A percentile compares a stretch with the other conserved stretches of the same genome.
Conservation (phyloP, 2,113 vertebrate genomes). For the Neomonachus schauinslandi region DNA sequence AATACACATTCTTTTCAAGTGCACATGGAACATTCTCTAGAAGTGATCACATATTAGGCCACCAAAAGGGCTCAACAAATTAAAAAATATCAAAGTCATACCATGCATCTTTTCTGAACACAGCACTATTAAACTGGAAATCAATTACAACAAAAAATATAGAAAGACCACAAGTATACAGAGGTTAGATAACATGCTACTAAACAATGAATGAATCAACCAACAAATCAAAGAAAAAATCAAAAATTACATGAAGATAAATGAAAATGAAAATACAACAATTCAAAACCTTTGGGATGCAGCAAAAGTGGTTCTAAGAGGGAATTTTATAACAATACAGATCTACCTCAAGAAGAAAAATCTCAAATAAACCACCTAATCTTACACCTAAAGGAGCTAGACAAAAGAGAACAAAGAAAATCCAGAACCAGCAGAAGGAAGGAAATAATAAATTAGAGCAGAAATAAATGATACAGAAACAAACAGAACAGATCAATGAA, state of each 20-base stretch:
- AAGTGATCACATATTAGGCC: background rate
- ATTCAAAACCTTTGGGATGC: background rate
- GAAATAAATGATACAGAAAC: background rate
- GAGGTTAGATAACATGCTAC: background rate
- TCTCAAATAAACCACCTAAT: background rate
- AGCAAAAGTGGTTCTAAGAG: background rate
- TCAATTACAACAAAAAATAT: background rate
- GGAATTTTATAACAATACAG: background rate
- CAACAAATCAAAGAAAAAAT: background rate
- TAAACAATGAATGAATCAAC: background rate
- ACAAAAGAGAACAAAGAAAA: background rate
- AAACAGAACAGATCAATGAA: background rate
- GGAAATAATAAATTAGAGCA: background rate
- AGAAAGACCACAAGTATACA: background rate
- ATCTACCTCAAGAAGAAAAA: background rate
- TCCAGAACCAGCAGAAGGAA: background rate
- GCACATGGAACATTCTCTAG: background rate
- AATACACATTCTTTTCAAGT: background rate
- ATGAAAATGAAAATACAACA: background rate
- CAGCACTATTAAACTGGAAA: background rate
- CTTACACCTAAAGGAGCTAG: background rate
- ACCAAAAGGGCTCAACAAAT: background rate
- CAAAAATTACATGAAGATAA: background rate
- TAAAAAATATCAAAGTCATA: background rate
- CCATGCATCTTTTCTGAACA: background rate